phyloP scores from a whole-genome alignment of 2,113 vertebrate species.

The Falco punctatus region DNA sequence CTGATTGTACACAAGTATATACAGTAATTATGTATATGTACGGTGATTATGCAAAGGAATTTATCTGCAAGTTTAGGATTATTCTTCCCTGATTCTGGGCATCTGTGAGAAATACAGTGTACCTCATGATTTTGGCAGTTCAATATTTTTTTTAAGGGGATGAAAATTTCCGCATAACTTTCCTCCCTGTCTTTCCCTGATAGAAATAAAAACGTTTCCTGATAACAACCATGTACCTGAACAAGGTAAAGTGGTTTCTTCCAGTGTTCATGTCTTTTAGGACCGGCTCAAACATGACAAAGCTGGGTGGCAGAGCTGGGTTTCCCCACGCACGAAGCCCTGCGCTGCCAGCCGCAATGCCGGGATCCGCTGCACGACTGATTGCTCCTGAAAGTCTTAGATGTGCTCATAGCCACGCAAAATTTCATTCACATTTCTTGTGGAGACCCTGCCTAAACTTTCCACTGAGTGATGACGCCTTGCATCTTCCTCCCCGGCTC shows the following conservation, averaged over 20 bases:
- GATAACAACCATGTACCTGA: not conserved
- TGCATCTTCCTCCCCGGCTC: not conserved
- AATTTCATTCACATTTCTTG: not conserved
- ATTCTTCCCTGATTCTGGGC: slow-evolving; percentile 11
- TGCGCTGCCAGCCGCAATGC: accelerated
- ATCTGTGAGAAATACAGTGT: not conserved
- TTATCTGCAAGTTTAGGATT: not conserved
- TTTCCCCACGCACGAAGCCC: not conserved
- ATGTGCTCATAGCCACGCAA: not conserved
- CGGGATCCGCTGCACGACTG: accelerated
- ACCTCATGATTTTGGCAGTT: not conserved
- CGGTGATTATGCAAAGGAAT: not conserved
- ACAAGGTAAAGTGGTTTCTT: not conserved
- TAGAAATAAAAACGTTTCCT: not conserved
- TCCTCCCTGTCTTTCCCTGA: slow-evolving; percentile 19
- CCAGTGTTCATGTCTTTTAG: not conserved
- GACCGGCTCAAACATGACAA: not conserved
- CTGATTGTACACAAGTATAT: not conserved
- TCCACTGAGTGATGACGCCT: not conserved
- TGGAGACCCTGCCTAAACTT: not conserved
- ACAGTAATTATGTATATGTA: not conserved
- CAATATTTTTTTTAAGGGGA: not conserved
- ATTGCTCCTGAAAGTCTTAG: not conserved
- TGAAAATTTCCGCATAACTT: not conserved
- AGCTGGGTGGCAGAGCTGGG: not conserved